Percentiles rank a stretch among this genome's conserved stretches.
phyloP scores from a whole-genome alignment of 2,113 vertebrate genomes.

The Ranitomeya imitator region DNA sequence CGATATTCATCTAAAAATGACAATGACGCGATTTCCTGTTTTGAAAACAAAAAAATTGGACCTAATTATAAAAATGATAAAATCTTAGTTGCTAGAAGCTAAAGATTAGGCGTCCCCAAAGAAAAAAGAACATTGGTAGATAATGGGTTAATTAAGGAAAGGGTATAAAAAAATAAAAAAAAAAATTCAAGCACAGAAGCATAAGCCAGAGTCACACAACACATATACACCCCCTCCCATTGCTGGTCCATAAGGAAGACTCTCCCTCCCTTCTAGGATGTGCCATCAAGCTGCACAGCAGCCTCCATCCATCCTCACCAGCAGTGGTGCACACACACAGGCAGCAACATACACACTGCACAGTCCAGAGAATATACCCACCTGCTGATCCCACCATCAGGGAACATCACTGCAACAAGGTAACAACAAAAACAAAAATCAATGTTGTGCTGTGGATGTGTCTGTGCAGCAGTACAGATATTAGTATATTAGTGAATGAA shows the following conservation, averaged over 20 bases:
- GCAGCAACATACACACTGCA: conserved; percentile 18
- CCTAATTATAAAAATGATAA: too few species aligned
- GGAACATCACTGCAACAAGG: conserved; percentile 42
- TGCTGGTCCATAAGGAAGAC: conserved; percentile 49
- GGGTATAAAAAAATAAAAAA: not conserved
- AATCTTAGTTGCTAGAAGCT: too few species aligned
- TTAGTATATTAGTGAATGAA: not conserved
- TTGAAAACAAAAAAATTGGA: too few species aligned
- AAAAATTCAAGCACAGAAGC: not conserved
- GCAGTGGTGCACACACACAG: conserved; percentile 3
- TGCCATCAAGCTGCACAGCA: conserved; percentile 45
- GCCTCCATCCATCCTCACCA: conserved; percentile 39
- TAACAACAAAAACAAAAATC: not conserved
- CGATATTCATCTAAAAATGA: too few species aligned
- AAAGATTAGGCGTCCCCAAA: too few species aligned
- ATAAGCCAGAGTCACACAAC: not conserved
- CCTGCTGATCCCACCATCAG: conserved; percentile 30
- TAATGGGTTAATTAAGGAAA: too few species aligned
- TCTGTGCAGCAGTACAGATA: not conserved
- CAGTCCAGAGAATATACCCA: not conserved
- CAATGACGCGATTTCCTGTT: too few species aligned
- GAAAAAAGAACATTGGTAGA: too few species aligned
- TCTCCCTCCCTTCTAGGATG: conserved; percentile 46
- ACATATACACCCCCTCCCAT: conserved; percentile 45
- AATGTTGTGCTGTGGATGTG: not conserved